A percentile compares a stretch with the other conserved stretches of the same genome.
Evolutionary conservation across 2,888 invertebrate species (phyloP).

Genomic region (Phanerotoma sp.): DNA sequence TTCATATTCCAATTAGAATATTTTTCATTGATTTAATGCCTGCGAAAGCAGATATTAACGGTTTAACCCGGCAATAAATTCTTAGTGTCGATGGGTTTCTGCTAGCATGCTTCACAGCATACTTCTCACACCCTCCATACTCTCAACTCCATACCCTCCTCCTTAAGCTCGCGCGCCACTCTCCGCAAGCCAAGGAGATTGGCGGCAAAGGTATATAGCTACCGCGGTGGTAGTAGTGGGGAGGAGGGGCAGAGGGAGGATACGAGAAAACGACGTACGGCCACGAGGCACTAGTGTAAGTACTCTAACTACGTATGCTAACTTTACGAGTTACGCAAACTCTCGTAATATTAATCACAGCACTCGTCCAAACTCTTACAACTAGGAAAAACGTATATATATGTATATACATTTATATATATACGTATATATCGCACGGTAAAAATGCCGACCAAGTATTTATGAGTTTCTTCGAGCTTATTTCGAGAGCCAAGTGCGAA

Average conservation of each 20-base stretch:
- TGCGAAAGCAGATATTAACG: slow-evolving; percentile 54
- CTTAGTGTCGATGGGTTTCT: slow-evolving; percentile 46
- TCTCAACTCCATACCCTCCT: slow-evolving; percentile 1
- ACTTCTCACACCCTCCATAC: slow-evolving; percentile 1
- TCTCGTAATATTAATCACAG: slow-evolving; percentile 56
- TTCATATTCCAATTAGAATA: slow-evolving; percentile 58
- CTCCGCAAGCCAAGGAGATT: slow-evolving; percentile 10
- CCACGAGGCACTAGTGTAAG: slow-evolving; percentile 29
- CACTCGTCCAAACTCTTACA: slow-evolving; percentile 46
- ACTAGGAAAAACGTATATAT: slow-evolving; percentile 45
- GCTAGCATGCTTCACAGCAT: slow-evolving; percentile 3
- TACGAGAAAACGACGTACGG: slow-evolving; percentile 20
- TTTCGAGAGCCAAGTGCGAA: slow-evolving; percentile 24
- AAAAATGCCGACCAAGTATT: slow-evolving; percentile 47
- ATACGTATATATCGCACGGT: too few species aligned
- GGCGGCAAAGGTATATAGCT: slow-evolving; percentile 13
- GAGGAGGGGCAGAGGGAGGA: slow-evolving; percentile 18
- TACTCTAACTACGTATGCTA: slow-evolving; percentile 45
- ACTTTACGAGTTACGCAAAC: slow-evolving; percentile 56
- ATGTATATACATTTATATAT: too few species aligned
- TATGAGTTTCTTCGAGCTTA: slow-evolving; percentile 41
- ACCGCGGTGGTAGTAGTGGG: neutral
- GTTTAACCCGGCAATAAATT: slow-evolving; percentile 55
- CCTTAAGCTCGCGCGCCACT: slow-evolving; percentile 10
- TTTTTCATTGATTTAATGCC: slow-evolving; percentile 57